phyloP scores from a whole-genome alignment of 2,888 invertebrate species.

The Poecilus cupreus region DNA sequence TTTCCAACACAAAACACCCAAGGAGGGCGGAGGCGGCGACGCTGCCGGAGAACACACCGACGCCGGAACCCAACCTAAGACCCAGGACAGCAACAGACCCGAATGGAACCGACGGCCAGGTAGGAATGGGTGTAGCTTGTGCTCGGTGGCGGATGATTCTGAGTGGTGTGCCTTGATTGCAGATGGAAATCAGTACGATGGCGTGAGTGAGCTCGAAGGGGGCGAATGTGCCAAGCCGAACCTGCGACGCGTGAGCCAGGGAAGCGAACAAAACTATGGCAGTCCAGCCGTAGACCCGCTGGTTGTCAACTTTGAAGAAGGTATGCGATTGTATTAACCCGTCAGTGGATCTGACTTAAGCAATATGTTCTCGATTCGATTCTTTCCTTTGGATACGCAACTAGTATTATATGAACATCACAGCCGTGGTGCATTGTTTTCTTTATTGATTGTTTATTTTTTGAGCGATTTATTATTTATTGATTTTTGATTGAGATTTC shows the following conservation, averaged over 20 bases:
- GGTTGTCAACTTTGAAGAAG: constrained; percentile 88
- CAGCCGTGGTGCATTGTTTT: constrained; percentile 43
- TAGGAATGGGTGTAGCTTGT: background rate
- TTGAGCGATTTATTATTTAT: constrained; percentile 52
- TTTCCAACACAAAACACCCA: constrained; percentile 81
- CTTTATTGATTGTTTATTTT: constrained; percentile 58
- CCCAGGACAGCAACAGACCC: constrained; percentile 55
- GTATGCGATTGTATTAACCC: constrained; percentile 78
- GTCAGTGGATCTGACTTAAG: constrained; percentile 40
- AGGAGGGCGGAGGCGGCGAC: constrained; percentile 64
- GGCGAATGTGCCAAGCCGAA: constrained; percentile 57
- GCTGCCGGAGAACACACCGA: constrained; percentile 63
- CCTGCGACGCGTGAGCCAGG: constrained; percentile 63
- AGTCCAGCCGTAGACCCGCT: constrained; percentile 79
- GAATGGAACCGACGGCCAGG: constrained; percentile 61
- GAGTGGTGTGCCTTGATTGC: background rate
- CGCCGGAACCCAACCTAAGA: constrained; percentile 55
- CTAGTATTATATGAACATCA: constrained; percentile 37
- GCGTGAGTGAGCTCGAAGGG: constrained; percentile 45
- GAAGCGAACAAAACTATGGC: constrained; percentile 67
- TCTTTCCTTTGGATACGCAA: constrained; percentile 12
- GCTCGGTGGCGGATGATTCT: background rate
- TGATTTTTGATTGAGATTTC: constrained; percentile 39
- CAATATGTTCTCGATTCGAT: constrained; percentile 37
- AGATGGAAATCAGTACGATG: constrained; percentile 53